Base-by-base conservation (phyloP, 2,797 vertebrate species). In the Sebastes miniatus region DNA sequence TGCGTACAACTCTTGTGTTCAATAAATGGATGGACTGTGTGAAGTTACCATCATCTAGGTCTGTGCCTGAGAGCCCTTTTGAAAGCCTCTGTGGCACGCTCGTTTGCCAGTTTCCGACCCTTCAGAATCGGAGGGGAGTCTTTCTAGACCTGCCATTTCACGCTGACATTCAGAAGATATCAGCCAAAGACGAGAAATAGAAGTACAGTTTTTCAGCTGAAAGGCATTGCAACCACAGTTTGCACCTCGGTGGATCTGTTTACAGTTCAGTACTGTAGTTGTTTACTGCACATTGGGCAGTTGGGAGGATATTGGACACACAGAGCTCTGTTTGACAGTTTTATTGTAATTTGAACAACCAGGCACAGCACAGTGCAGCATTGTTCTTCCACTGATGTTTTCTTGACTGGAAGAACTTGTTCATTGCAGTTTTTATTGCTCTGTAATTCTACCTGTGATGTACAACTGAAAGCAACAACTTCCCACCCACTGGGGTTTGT, bases 291-390 rank as follows among this genome's bases (percentile, higher is more conserved):
- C 57, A 34, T 2, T 14, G n/a, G 47, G 22, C 3, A 36, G 11
- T 63, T 50, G 12, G 2, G 57, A 71, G 47, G 43, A 31, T 47
- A 25, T 8, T 59, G 8, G 18, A 61, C 13, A 50, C 25, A 69
- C 24, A 78, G 14, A 32, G 29, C 39, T 8, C 13, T 57, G 63
- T 75, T 77, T 66, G 67, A 75, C 54, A 62, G 39, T 56, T 73
- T 56, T 47, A 75, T 63, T 77, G 69, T 34, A 67, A 59, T 70
- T 76, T 63, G 64, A 70, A 58, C 56, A 59, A 69, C 36, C 22
- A 52, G 24, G 0, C 5, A 12, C 2, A 52, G n/a, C 72, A 81
- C 43, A 76, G 20, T 36, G 14, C 31, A 14, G 31, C 56, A 59
- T 25, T 80, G 39, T 66, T 68, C 32, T 62, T 13, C 16, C n/a